phyloP scores from a whole-genome alignment of 1,140 invertebrate genomes.

The Drosophila nasuta region DNA sequence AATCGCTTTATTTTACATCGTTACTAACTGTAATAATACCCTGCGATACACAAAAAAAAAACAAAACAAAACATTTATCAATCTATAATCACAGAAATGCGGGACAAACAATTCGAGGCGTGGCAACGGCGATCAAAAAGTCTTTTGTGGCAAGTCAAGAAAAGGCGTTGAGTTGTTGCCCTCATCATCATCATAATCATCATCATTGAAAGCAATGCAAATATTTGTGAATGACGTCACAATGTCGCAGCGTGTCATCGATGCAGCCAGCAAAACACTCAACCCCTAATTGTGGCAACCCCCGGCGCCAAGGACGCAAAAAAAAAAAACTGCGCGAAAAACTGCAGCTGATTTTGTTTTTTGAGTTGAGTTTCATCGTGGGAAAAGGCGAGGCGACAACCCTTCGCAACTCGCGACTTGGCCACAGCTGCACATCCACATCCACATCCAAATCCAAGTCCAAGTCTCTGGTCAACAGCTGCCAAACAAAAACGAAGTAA shows the following conservation, averaged over 20 bases:
- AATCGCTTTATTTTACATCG: constrained; percentile 8
- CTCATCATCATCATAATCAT: constrained; percentile 45
- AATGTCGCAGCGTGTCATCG: constrained; percentile 74
- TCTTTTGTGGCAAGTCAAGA: constrained; percentile 72
- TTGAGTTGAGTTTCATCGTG: constrained; percentile 54
- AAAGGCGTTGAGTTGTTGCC: constrained; percentile 70
- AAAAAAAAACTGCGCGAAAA: constrained; percentile 72
- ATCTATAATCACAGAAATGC: constrained; percentile 11
- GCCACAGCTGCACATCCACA: constrained; percentile 52
- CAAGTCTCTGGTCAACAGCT: constrained; percentile 45
- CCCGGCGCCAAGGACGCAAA: constrained; percentile 61
- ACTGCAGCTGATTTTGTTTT: constrained; percentile 67
- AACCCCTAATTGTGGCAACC: constrained; percentile 75
- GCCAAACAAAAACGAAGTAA: not conserved
- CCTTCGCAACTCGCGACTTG: constrained; percentile 50
- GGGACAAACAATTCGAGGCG: constrained; percentile 43
- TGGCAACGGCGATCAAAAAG: constrained; percentile 55
- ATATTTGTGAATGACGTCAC: constrained; percentile 66
- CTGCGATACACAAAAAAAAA: not conserved
- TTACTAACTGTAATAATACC: not conserved
- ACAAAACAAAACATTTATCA: constrained; percentile 3
- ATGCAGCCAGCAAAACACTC: constrained; percentile 32
- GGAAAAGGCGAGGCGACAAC: constrained; percentile 61
- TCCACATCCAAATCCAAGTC: not conserved
- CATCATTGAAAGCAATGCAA: constrained; percentile 54